Base-by-base conservation (phyloP, 2,797 vertebrate genomes). In the Hoplostethus atlanticus region DNA sequence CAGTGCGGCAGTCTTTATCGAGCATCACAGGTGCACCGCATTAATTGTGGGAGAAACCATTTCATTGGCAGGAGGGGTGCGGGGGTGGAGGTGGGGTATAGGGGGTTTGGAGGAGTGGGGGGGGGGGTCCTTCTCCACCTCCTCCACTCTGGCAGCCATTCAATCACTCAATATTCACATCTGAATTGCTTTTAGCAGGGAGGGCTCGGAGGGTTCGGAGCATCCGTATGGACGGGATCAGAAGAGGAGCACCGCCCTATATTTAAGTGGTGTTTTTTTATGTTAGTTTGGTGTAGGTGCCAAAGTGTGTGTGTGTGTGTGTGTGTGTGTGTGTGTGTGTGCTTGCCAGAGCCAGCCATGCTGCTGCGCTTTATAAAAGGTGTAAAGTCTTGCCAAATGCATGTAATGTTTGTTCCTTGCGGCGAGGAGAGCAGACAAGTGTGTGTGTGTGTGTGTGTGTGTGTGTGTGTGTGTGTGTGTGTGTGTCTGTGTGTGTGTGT, bases 1-100 rank as follows among this genome's bases (percentile, higher is more conserved):
- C 92, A 94, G 93, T 89, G 91, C 91, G 85, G 89, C 92, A 88
- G 92, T 92, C 93, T 94, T 95, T 95, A 95, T 95, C 94, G 90
- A 94, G 93, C 93, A 94, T 95, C 94, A 94, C 95, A 95, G 95
- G 95, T 95, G 95, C 91, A 92, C 91, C 92, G 91, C 93, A 94
- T 95, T 95, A 95, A 95, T 95, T 94, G 92, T 93, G 91, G 94
- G 85, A 94, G 93, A 95, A 94, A 94, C 94, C 93, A 93, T 94
- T 94, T 90, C 91, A 86, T 88, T 82, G 74, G 59, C 36, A 57
- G 34, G 25, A 13, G 48, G 59, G 36, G 21, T 63, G 54, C 67
- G 51, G 65, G 40, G 42, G 11, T 68, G 66, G 79, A 87, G 25
- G 17, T 13, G 25, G 16, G 34, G 58, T 10, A 7, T 48, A 30